Conservation (phyloP, 2,113 vertebrate genomes). For the Indicator indicator region DNA sequence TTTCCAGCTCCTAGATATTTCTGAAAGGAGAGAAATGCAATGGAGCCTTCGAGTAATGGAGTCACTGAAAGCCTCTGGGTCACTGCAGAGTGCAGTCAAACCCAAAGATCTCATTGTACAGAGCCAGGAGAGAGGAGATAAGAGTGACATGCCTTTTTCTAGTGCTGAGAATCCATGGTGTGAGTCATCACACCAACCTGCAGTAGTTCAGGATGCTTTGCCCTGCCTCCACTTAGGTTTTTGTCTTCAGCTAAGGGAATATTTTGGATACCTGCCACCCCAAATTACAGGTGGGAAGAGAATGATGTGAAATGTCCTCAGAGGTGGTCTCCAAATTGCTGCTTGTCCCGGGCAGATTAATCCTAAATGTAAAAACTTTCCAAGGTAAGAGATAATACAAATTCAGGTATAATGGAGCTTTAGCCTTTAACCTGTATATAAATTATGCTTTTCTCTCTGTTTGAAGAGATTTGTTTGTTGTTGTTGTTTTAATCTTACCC, state of each 20-base stretch:
- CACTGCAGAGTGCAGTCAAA: neutral
- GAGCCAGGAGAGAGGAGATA: neutral
- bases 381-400: neutral
- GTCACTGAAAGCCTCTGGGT: neutral
- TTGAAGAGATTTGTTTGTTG: neutral
- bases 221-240: fast-evolving
- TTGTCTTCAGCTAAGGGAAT: neutral
- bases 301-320: neutral
- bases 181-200: neutral
- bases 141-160: neutral
- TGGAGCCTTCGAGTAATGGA: neutral
- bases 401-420: neutral
- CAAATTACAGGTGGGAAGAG: neutral
- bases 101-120: neutral
- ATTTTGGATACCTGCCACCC: neutral
- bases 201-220: neutral
- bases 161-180: neutral
- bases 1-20: constrained; percentile 2
- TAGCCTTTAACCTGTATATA: neutral
- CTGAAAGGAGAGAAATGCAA: neutral
- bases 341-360: neutral
- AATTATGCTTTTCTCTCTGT: neutral
- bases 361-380: neutral
- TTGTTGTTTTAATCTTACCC: neutral
- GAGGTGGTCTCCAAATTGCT: neutral